Conservation (phyloP, 2,113 vertebrate species). For the Platycercus adscitus region DNA sequence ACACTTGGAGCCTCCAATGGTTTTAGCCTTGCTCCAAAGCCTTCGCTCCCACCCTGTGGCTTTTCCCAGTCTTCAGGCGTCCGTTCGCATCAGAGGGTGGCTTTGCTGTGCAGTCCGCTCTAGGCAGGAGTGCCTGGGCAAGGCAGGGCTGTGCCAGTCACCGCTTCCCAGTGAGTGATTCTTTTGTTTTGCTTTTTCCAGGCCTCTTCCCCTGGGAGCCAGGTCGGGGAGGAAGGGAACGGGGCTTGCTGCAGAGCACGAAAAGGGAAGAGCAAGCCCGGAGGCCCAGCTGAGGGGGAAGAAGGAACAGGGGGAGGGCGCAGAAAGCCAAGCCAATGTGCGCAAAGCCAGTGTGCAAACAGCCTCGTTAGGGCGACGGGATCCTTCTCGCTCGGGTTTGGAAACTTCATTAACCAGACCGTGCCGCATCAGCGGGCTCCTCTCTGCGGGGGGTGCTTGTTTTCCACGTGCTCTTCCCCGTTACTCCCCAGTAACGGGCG, state of each 20-base stretch:
- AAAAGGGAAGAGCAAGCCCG: slow-evolving; percentile 22
- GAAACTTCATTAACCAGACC: not conserved
- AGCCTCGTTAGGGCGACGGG: not conserved
- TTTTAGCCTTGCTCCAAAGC: not conserved
- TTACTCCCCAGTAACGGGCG: not conserved
- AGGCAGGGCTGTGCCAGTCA: not conserved
- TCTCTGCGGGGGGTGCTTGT: not conserved
- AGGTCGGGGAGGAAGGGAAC: slow-evolving; percentile 59
- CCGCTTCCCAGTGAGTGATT: not conserved
- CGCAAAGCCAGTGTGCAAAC: slow-evolving; percentile 8
- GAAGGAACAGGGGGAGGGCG: not conserved
- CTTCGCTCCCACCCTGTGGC: not conserved
- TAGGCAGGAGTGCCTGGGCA: not conserved
- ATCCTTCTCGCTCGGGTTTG: not conserved
- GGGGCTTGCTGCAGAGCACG: not conserved
- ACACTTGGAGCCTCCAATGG: not conserved
- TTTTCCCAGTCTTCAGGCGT: not conserved
- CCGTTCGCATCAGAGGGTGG: not conserved
- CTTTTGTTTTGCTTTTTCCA: slow-evolving; percentile 55
- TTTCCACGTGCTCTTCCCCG: not conserved
- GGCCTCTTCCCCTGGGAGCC: slow-evolving; percentile 11
- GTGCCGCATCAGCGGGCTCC: not conserved
- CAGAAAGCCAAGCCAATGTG: not conserved
- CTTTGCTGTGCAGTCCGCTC: not conserved
- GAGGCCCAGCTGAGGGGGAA: slow-evolving; percentile 40